Base-by-base conservation (phyloP, 1,140 invertebrate genomes). In the Lepeophtheirus salmonis region DNA sequence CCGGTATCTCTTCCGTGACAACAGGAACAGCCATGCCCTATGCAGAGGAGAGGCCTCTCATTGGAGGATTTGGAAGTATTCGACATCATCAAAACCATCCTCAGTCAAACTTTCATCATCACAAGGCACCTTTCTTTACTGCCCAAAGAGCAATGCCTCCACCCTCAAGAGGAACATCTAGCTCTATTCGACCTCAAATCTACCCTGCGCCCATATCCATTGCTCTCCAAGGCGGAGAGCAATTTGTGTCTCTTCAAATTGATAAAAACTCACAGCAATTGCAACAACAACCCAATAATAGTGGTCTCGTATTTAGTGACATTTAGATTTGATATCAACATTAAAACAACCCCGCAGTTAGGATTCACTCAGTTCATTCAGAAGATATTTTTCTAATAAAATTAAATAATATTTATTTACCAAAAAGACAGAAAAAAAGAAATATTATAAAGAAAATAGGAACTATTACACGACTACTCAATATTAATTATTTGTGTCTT, bases 41-140 rank as follows among this genome's bases (percentile, higher is more conserved):
- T 23, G 55, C 55, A 20, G 55, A 57, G 26, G 55, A 57, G 26
- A 26, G 55, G 21, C 55, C 55, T 41, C 26, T 57, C 22, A 57
- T 57, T 41, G 17, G 24, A 57, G 26, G 55, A 24, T 17, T n/a
- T 10, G 12, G 24, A 17, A 24, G 26, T 13, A 16, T n/a, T 12
- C 20, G 24, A 14, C 55, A 57, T 57, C 21, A 18, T 52, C 17
- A 22, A 22, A 17, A 17, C 14, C 22, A 26, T 21, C 23, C 16
- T 41, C 26, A 57, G 20, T 52, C 21, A 18, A 4, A 6, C 20
- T 4, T 4, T 10, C 4, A 52, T 21, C 12, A 52, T 4, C 50
- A 52, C 4, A 4, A 52, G 16, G 4, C 4, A 21, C 55, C 22
- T 17, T 16, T 26, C 14, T 16, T 57, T 2, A 26, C 22, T 13